Evolutionary conservation across 2,888 invertebrate species (phyloP), one percentile per base, ranked within the genome.

Genomic region (Ichneumoninae sp.): DNA sequence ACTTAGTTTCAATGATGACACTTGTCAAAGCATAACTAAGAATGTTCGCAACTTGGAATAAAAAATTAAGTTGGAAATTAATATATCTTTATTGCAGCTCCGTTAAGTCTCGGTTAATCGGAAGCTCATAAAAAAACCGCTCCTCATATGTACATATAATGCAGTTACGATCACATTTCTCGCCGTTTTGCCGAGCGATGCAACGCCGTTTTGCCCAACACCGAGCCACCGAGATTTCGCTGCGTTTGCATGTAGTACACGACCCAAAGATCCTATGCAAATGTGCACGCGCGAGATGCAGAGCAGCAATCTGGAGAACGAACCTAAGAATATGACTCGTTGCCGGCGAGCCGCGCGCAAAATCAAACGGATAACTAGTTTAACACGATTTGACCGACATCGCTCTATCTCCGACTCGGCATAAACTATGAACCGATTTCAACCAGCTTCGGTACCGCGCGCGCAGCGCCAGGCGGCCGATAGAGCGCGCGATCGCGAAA

Each of bases 381-480:
- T 78, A 44, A 73, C 69, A 69, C 77, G 76, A 78, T 81, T 81
- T 81, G 84, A 84, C 81, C 81, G 84, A 81, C 77, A 81, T 81
- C 81, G 40, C 22, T 54, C 68, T 81, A 84, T 81, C 84, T 54
- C 50, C 19, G 50, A 50, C 54, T 52, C 36, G 83, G 47, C 47
- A 74, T 78, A 78, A 81, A 74, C 81, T 84, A 54, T 69, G 77
- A 81, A 84, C 74, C 63, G 36, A 3, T 36, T 66, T 76, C 54
- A 76, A 76, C 66, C 50, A 4, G 66, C 36, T 5, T 16, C 52
- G 33, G 7, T 44, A 63, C 16, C 30, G 63, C 7, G 16, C 19
- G 8, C 19, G 52, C 16, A 50, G 16, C 19, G 26, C 33, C 7
- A 22, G 8, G n/a, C 33, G n/a, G 19, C 33, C n/a, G 26, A 8